A percentile compares a stretch with the other conserved stretches of the same genome.
Conservation (phyloP, 2,888 invertebrate species). For the Archips crataeganus region DNA sequence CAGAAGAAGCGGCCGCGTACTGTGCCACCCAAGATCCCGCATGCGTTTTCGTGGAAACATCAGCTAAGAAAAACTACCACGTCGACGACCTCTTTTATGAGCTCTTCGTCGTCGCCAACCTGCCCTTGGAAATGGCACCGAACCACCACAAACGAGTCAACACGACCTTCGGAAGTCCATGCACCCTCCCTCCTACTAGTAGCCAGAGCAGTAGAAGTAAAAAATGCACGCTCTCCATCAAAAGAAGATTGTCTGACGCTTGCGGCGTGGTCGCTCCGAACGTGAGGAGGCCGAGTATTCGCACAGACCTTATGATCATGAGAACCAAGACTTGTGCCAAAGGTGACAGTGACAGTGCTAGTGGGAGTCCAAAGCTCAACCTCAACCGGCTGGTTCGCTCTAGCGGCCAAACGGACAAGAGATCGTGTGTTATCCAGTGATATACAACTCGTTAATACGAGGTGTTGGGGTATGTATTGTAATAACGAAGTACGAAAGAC, state of each 20-base stretch:
- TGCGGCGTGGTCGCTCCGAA: slow-evolving; percentile 96
- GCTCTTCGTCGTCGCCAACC: slow-evolving; percentile 92
- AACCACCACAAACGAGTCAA: slow-evolving; percentile 94
- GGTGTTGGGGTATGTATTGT: no score
- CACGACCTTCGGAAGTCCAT: slow-evolving; percentile 91
- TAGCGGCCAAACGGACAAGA: slow-evolving; percentile 75
- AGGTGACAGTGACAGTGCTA: slow-evolving; percentile 88
- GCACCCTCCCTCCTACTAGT: slow-evolving; percentile 90
- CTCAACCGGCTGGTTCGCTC: slow-evolving; percentile 80
- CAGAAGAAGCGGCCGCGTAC: slow-evolving; percentile 92
- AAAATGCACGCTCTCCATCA: slow-evolving; percentile 92
- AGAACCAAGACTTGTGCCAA: slow-evolving; percentile 92
- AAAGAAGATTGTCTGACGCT: slow-evolving; percentile 93
- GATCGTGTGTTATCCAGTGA: slow-evolving; percentile 83
- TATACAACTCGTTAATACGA: slow-evolving; percentile 47
- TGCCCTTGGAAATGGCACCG: slow-evolving; percentile 95
- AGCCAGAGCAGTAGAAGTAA: slow-evolving; percentile 88
- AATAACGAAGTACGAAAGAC: no score
- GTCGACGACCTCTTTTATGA: slow-evolving; percentile 95
- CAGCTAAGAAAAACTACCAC: slow-evolving; percentile 92
- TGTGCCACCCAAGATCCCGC: slow-evolving; percentile 91
- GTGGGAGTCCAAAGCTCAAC: slow-evolving; percentile 81
- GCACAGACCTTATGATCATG: slow-evolving; percentile 95
- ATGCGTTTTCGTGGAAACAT: slow-evolving; percentile 93
- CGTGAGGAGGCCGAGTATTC: slow-evolving; percentile 93